Evolutionary conservation across 2,113 vertebrate species (phyloP).

Genomic region (Desmodus rotundus): DNA sequence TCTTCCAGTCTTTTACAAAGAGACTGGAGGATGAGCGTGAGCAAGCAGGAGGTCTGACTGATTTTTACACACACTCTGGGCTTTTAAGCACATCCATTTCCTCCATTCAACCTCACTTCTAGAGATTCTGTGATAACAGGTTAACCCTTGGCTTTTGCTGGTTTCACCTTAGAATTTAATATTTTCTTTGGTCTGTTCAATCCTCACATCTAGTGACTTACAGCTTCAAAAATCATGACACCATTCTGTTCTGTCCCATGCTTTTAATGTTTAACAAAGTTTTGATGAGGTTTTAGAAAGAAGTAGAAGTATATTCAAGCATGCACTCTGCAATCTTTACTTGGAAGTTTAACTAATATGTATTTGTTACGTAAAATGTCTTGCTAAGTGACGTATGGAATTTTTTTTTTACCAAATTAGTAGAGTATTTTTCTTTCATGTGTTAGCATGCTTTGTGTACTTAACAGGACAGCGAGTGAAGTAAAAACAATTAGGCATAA

Average conservation of each 20-base stretch:
- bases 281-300: background rate
- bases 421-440: conserved; percentile 35
- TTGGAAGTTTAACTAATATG: background rate
- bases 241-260: background rate
- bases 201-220: background rate
- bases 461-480: conserved; percentile 52
- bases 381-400: background rate
- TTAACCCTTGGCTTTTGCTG: background rate
- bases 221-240: background rate
- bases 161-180: background rate
- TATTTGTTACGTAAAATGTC: background rate
- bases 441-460: conserved; percentile 7
- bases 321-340: background rate
- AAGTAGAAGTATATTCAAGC: background rate
- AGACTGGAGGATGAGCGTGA: background rate
- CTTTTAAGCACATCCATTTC: background rate
- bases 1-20: background rate
- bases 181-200: background rate
- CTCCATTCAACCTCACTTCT: background rate
- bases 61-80: background rate
- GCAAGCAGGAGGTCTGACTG: background rate
- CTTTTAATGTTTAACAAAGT: background rate
- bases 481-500: conserved; percentile 54
- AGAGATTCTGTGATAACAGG: background rate
- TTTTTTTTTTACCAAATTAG: background rate